These are phyloP conservation scores for Zophobas morio DNA, from an alignment of 1,140 invertebrate species.

Conservation along the genomic window DNA sequence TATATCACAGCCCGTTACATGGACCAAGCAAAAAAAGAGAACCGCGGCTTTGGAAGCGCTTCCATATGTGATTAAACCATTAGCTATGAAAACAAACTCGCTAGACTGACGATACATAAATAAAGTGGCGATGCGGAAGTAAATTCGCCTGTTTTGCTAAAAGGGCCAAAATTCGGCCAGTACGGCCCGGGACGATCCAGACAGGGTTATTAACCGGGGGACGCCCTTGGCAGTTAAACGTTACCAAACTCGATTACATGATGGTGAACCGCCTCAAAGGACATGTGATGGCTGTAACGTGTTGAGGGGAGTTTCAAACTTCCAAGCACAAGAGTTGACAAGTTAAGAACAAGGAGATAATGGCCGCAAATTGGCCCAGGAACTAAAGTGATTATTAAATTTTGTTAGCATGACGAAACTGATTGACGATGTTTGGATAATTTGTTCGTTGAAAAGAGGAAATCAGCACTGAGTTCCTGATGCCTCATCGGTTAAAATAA, in stretches of 20 bases:
- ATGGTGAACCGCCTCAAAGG: neutral
- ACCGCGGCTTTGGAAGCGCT: slow-evolving; percentile 29
- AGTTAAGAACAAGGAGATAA: too few species aligned
- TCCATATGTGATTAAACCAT: slow-evolving; percentile 42
- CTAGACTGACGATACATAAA: slow-evolving; percentile 40
- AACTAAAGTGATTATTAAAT: too few species aligned
- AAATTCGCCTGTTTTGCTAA: neutral
- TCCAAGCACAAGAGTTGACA: too few species aligned
- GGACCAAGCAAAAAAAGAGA: slow-evolving; percentile 16
- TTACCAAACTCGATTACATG: slow-evolving; percentile 3
- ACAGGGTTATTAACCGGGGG: slow-evolving; percentile 24
- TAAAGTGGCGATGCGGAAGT: slow-evolving; percentile 37
- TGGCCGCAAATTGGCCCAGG: too few species aligned
- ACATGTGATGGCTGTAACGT: too few species aligned
- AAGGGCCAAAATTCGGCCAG: slow-evolving; percentile 1
- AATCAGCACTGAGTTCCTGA: too few species aligned
- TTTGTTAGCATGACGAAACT: too few species aligned
- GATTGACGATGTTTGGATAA: too few species aligned
- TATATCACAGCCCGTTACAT: slow-evolving; percentile 18
- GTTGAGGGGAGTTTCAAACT: too few species aligned
- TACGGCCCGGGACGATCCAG: slow-evolving; percentile 17
- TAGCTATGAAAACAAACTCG: slow-evolving; percentile 41
- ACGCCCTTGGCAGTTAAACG: neutral
- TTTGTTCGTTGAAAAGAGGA: too few species aligned
- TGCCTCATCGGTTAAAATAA: too few species aligned